Base-by-base conservation (phyloP, 2,888 invertebrate species). In the Cataglyphis cursor region DNA sequence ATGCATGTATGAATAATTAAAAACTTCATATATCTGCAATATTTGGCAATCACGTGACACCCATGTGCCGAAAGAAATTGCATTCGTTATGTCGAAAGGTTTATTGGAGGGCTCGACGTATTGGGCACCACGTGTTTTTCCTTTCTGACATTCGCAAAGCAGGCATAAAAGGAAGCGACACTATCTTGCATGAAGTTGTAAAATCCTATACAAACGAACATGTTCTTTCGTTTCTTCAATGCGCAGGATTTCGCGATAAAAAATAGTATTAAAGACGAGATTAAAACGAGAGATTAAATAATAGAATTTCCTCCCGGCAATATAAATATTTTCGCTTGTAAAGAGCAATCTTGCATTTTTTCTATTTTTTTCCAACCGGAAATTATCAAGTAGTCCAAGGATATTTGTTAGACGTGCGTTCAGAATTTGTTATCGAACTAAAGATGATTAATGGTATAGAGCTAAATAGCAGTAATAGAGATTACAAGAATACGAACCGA, bases 71-170 rank as follows among this genome's bases (percentile, higher is more conserved):
- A 74, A 48, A 38, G 57, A 35, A 31, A 61, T n/a, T 12, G 41
- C 21, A 35, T 70, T 31, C 1, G 57, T 81, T 73, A 70, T 87
- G 61, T 76, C 64, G 76, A 82, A 85, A 76, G 78, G 59, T 82
- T 76, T 76, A 65, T 85, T 24, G 41, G 41, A 57, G n/a, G 70
- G 24, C 65, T 81, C 76, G 48, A 61, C 28, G 28, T 28, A 28
- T 28, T 54, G 12, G 38, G 0, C 28, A 28, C 8, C 41, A 59
- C 2, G 15, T 61, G 64, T 65, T 59, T 85, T 76, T 73, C 31
- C 68, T 82, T 68, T 21, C 48, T 2, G 2, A 38, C 41, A 38
- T 64, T 51, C 28, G 5, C 28, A n/a, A 31, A 72, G 5, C 0
- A 59, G 15, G 3, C 2, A 51, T 24, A 65, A 65, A 28, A 76